phyloP scores from a whole-genome alignment of 2,113 vertebrate genomes.

The Gadus chalcogrammus region DNA sequence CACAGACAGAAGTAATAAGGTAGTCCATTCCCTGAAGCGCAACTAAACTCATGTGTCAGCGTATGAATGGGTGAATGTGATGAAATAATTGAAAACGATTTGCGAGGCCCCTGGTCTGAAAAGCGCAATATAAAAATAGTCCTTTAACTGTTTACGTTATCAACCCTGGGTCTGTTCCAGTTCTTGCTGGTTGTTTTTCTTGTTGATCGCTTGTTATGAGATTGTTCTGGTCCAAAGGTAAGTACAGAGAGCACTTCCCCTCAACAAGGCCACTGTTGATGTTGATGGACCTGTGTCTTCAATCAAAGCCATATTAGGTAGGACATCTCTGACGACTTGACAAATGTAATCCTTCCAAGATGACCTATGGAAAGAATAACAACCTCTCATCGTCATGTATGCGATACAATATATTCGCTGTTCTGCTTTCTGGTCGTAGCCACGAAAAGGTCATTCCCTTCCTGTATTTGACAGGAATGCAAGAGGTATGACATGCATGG shows the following conservation, averaged over 20 bases:
- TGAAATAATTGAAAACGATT: too few species aligned
- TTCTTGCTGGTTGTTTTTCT: conserved; percentile 7
- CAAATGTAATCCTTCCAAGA: neutral
- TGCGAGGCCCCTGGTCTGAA: too few species aligned
- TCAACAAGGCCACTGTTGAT: neutral
- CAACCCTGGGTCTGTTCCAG: conserved; percentile 14
- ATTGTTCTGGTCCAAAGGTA: neutral
- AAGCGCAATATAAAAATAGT: too few species aligned
- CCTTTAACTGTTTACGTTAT: too few species aligned
- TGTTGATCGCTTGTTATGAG: neutral
- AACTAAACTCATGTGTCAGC: too few species aligned
- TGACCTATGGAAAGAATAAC: conserved; percentile 15
- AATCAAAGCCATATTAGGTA: neutral
- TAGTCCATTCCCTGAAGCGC: too few species aligned
- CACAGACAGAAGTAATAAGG: too few species aligned
- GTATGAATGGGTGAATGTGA: too few species aligned
- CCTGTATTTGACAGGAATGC: conserved; percentile 1
- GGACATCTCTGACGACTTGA: conserved; percentile 5
- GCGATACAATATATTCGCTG: conserved; percentile 12
- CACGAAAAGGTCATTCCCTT: conserved; percentile 4
- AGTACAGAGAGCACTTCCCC: neutral
- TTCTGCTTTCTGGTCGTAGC: conserved; percentile 10
- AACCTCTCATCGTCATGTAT: neutral
- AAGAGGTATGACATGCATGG: conserved; percentile 35
- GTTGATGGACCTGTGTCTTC: neutral